phyloP scores from a whole-genome alignment of 2,888 invertebrate genomes.

The Chrysolina oricalcia region DNA sequence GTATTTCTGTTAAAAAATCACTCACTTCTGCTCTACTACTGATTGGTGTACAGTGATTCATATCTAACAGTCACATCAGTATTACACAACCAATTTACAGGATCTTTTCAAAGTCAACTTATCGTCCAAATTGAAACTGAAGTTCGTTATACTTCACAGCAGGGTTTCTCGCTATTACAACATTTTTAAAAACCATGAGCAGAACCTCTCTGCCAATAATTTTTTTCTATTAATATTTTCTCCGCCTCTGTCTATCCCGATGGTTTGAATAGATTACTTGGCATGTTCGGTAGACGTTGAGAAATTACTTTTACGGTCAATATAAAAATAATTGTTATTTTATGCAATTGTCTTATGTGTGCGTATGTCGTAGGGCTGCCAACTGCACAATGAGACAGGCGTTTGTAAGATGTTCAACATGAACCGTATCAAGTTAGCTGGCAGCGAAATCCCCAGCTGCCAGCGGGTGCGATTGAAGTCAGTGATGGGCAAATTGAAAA shows the following conservation, averaged over 20 bases:
- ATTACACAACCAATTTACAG: no score
- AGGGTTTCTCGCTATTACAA: neutral
- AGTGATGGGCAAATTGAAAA: slow-evolving; percentile 33
- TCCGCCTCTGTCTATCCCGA: slow-evolving; percentile 40
- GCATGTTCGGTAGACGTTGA: slow-evolving; percentile 56
- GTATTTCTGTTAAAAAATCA: no score
- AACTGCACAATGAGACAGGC: slow-evolving; percentile 90
- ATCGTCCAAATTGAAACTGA: neutral
- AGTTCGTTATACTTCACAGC: neutral
- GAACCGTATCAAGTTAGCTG: slow-evolving; percentile 36
- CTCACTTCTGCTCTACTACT: no score
- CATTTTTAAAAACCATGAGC: neutral
- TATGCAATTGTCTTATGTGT: slow-evolving; percentile 47
- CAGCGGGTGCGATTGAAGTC: slow-evolving; percentile 29
- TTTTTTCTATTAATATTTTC: neutral
- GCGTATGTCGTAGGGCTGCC: slow-evolving; percentile 81
- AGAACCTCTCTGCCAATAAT: neutral
- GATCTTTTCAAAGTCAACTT: no score
- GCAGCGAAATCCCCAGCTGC: slow-evolving; percentile 25
- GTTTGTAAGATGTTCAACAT: slow-evolving; percentile 78
- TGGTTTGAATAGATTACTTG: slow-evolving; percentile 55
- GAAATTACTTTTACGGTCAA: slow-evolving; percentile 55
- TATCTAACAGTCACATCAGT: no score
- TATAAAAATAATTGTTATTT: slow-evolving; percentile 56
- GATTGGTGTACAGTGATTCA: no score